These are phyloP conservation scores for Erebia aethiops DNA, from an alignment of 2,888 invertebrate species.

Conservation along the genomic window DNA sequence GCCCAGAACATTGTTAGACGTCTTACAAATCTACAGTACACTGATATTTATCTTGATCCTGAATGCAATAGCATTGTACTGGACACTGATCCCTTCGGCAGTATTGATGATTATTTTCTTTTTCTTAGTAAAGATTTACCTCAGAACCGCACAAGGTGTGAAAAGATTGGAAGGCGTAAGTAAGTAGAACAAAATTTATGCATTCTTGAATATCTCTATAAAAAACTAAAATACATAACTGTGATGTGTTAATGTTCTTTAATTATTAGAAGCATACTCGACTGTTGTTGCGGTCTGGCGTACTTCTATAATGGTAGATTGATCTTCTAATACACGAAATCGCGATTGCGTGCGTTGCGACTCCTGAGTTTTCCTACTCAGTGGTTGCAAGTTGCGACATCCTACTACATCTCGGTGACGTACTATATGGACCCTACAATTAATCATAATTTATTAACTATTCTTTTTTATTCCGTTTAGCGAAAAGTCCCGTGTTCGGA, in stretches of 20 bases:
- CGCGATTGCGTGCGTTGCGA: no score
- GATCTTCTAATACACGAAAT: no score
- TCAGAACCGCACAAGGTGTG: constrained; percentile 87
- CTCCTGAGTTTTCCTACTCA: no score
- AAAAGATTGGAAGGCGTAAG: constrained; percentile 86
- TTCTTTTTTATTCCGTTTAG: constrained; percentile 60
- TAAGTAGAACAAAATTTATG: constrained; percentile 55
- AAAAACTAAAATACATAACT: background rate
- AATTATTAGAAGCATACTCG: no score
- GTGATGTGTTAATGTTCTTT: no score
- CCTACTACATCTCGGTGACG: no score
- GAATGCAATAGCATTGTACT: constrained; percentile 84
- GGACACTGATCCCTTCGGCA: constrained; percentile 82
- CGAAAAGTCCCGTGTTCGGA: constrained; percentile 91
- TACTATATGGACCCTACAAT: no score
- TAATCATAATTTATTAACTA: background rate
- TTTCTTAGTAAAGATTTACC: constrained; percentile 84
- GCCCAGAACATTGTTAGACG: constrained; percentile 87
- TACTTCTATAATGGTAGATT: no score
- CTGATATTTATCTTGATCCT: constrained; percentile 83
- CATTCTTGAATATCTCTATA: no score
- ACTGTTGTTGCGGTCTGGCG: no score
- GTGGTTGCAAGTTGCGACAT: no score
- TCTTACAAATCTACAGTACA: constrained; percentile 81
- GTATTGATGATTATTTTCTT: constrained; percentile 83